Evolutionary conservation across 2,888 invertebrate species (phyloP).

Genomic region (Apamea monoglypha): DNA sequence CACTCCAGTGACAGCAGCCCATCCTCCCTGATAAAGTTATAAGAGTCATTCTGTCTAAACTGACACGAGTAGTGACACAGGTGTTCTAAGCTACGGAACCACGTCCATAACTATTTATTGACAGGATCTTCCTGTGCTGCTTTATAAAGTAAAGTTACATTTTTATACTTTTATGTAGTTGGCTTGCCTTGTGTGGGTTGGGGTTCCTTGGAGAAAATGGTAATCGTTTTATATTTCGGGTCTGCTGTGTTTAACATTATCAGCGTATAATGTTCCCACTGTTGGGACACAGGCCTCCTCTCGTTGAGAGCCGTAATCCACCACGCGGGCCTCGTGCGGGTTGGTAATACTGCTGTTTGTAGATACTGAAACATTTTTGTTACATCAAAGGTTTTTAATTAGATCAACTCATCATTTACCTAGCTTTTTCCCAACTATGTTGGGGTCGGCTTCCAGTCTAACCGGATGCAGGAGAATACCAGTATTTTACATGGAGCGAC

Average conservation of each 20-base stretch:
- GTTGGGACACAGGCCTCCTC: neutral
- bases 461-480: too few relatives aligned
- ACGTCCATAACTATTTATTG: conserved; percentile 60
- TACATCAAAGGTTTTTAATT: neutral
- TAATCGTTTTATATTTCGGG: neutral
- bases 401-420: too few relatives aligned
- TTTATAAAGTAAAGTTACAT: conserved; percentile 30
- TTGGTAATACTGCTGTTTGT: neutral
- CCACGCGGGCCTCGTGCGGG: neutral
- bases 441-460: too few relatives aligned
- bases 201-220: conserved; percentile 22
- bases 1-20: neutral
- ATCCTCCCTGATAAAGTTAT: conserved; percentile 8
- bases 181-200: conserved; percentile 9
- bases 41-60: conserved; percentile 38
- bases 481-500: too few relatives aligned
- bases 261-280: neutral
- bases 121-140: conserved; percentile 56
- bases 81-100: conserved; percentile 43
- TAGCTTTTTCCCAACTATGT: too few relatives aligned
- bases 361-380: neutral
- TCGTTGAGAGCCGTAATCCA: neutral
- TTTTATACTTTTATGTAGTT: conserved; percentile 44
- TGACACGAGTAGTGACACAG: conserved; percentile 51
- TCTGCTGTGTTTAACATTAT: neutral